Conservation (phyloP, 1,140 invertebrate genomes). For the Diorhabda elongata region DNA sequence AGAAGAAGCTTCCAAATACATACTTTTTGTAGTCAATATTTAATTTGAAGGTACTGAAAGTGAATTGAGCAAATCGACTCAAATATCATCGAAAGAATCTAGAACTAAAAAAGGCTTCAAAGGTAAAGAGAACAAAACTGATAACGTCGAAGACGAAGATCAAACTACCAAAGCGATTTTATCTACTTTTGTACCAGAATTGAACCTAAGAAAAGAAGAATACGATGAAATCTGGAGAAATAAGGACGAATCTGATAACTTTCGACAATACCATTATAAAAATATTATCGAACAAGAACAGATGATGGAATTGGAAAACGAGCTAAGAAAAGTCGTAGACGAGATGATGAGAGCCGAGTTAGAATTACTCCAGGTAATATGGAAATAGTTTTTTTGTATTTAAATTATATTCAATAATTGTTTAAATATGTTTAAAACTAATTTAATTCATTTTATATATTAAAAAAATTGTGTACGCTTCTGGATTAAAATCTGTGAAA, state of each 20-base stretch:
- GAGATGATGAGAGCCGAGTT: slow-evolving; percentile 80
- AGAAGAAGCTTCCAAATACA: not conserved
- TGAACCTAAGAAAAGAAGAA: slow-evolving; percentile 58
- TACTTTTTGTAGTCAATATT: not conserved
- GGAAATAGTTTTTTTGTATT: too few relatives aligned
- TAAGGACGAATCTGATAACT: slow-evolving; percentile 64
- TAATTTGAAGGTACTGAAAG: slow-evolving; percentile 58
- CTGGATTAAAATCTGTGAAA: too few relatives aligned
- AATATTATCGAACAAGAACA: slow-evolving; percentile 83
- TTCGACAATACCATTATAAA: slow-evolving; percentile 67
- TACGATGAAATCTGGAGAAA: slow-evolving; percentile 77
- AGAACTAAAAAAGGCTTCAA: slow-evolving; percentile 67
- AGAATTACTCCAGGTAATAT: slow-evolving; percentile 65
- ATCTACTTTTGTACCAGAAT: slow-evolving; percentile 56
- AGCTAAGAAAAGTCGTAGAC: slow-evolving; percentile 79
- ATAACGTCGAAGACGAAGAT: slow-evolving; percentile 55
- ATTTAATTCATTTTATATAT: too few relatives aligned
- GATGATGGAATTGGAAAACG: slow-evolving; percentile 74
- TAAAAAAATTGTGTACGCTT: too few relatives aligned
- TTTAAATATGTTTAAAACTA: too few relatives aligned
- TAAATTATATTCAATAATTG: too few relatives aligned
- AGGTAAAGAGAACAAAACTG: slow-evolving; percentile 52
- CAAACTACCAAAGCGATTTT: slow-evolving; percentile 51
- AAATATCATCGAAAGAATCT: slow-evolving; percentile 70
- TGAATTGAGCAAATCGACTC: slow-evolving; percentile 71